Evolutionary conservation across 2,888 invertebrate genomes (phyloP), one percentile per base, ranked within the genome.

Genomic region (Aphidius colemani): DNA sequence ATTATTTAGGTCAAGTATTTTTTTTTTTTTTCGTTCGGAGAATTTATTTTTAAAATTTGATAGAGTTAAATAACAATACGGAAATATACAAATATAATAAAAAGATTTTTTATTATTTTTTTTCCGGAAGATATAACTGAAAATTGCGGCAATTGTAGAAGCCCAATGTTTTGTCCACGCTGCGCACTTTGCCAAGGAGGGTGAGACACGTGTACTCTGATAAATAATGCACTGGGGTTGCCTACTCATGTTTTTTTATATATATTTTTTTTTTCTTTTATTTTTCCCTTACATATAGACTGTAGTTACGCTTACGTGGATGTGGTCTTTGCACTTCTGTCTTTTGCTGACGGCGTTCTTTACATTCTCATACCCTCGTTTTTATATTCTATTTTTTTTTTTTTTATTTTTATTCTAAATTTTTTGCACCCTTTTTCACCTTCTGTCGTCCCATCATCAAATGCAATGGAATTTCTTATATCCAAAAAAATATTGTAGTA

Each of bases 181-280:
- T 70, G 69, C 59, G 69, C 69, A 70, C 70, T 70, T 70, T 72
- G 75, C 78, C 75, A 78, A 78, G 74, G 75, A 71, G 72, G 72
- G 71, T 72, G 72, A 71, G 76, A 81, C 81, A 81, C 81, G 81
- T 81, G 81, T 81, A 79, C 78, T 72, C 72, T 67, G 71, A 75
- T 81, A 76, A 81, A 79, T 81, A 80, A 81, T 81, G 78, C 75
- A 77, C 67, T 63, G 30, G 30, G 30, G 30, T 30, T 30, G 64
- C 41, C 59, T 55, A 58, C 61, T 61, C 55, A 61, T 61, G 64
- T 66, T 57, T 66, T 65, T 66, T 63, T 50, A 49, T 57, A 53
- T 55, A 50, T 66, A 61, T 48, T 55, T 65, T 60, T 55, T 65
- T 53, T 55, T 51, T 61, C 64, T 63, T 9, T 61, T 50, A 46